These are phyloP conservation scores for Drosophila willistoni DNA, from an alignment of 1,140 invertebrate genomes.

Conservation along the genomic window DNA sequence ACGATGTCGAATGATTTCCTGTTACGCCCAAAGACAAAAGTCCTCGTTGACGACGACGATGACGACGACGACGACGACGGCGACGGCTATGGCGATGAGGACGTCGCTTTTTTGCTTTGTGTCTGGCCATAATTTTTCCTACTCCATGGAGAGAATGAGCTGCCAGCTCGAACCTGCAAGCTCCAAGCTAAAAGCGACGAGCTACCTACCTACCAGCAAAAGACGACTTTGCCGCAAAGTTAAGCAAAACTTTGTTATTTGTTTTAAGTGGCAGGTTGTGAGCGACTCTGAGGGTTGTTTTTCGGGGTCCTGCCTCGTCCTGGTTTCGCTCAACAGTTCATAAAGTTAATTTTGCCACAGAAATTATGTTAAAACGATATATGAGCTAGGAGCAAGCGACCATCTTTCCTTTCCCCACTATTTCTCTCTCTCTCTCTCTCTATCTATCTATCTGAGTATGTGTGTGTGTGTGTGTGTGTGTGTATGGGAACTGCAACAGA, in stretches of 20 bases:
- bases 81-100: conserved; percentile 52
- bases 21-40: conserved; percentile 70
- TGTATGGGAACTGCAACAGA: conserved; percentile 70
- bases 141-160: conserved; percentile 37
- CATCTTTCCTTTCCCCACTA: not conserved
- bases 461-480: conserved; percentile 19
- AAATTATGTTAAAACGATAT: conserved; percentile 83
- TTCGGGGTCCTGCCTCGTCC: conserved; percentile 30
- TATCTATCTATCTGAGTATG: not conserved
- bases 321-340: conserved; percentile 80
- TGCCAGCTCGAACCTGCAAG: conserved; percentile 8
- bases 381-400: conserved; percentile 53
- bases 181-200: not conserved
- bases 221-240: conserved; percentile 70
- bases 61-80: conserved; percentile 51
- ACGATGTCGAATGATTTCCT: conserved; percentile 61
- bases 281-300: conserved; percentile 48
- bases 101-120: conserved; percentile 68
- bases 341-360: conserved; percentile 83
- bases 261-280: conserved; percentile 81
- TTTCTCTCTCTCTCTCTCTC: not conserved
- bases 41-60: conserved; percentile 56
- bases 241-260: conserved; percentile 82
- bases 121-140: conserved; percentile 79
- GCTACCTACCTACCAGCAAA: conserved; percentile 11